Percentiles rank a stretch among this genome's conserved stretches.
These are phyloP conservation scores for Scaptomyza cyrtandrae DNA, from an alignment of 2,888 invertebrate genomes.

Conservation along the genomic window DNA sequence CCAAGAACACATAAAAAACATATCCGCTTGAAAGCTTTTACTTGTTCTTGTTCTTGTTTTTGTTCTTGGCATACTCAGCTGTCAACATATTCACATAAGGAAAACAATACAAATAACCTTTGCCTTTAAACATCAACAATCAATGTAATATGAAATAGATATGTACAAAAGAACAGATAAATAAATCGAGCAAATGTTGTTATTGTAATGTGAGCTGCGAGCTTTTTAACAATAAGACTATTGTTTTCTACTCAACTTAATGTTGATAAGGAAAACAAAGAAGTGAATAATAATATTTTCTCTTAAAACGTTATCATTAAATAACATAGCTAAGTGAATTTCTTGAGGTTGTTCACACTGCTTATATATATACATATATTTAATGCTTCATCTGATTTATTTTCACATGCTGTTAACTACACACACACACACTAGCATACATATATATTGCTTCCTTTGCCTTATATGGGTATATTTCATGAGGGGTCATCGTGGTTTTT, in stretches of 20 bases:
- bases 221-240: constrained; percentile 10
- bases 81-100: neutral
- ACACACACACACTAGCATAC: neutral
- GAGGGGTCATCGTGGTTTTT: constrained; percentile 22
- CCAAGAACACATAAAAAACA: neutral
- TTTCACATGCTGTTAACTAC: neutral
- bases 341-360: constrained; percentile 8
- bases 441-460: constrained; percentile 17
- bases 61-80: constrained; percentile 10
- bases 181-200: neutral
- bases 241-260: constrained; percentile 5
- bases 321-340: constrained; percentile 1
- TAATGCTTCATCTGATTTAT: neutral
- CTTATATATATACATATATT: neutral
- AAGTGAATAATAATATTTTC: constrained; percentile 16
- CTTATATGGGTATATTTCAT: constrained; percentile 62
- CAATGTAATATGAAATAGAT: constrained; percentile 3
- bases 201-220: constrained; percentile 1
- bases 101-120: neutral
- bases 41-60: neutral
- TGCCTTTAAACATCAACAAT: constrained; percentile 2
- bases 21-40: neutral
- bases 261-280: constrained; percentile 6
- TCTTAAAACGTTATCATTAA: constrained; percentile 11
- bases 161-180: neutral